phyloP scores from a whole-genome alignment of 92 coral and sea anemone genomes.

The Actinostola sp. region DNA sequence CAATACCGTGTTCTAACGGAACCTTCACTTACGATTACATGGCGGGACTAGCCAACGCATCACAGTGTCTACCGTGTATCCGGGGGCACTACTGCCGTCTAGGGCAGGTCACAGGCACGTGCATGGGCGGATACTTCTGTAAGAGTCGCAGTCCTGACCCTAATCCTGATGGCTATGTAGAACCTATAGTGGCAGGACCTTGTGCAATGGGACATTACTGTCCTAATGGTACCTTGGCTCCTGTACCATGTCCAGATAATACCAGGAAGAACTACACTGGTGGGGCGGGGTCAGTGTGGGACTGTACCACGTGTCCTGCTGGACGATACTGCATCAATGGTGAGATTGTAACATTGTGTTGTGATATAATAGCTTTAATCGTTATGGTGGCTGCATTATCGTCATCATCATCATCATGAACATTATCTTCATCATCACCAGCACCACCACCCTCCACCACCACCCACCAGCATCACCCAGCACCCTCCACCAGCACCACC shows the following conservation, averaged over 20 bases:
- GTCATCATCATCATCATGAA: too few relatives aligned
- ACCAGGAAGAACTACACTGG: constrained; percentile 91
- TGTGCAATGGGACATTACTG: constrained; percentile 89
- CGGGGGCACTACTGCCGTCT: constrained; percentile 88
- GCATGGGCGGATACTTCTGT: constrained; percentile 93
- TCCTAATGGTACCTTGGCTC: constrained; percentile 85
- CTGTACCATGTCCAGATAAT: constrained; percentile 91
- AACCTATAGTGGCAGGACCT: constrained; percentile 87
- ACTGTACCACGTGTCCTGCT: constrained; percentile 90
- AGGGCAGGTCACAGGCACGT: constrained; percentile 74
- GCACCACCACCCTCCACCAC: too few relatives aligned
- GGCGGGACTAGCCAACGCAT: constrained; percentile 73
- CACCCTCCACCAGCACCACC: too few relatives aligned
- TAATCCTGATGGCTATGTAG: constrained; percentile 60
- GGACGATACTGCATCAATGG: constrained; percentile 92
- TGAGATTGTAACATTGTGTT: too few relatives aligned
- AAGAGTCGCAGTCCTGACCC: constrained; percentile 99
- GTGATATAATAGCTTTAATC: too few relatives aligned
- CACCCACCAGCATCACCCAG: too few relatives aligned
- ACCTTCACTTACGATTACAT: constrained; percentile 81
- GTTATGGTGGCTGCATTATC: too few relatives aligned
- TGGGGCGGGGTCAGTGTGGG: constrained; percentile 77
- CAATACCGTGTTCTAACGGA: constrained; percentile 84
- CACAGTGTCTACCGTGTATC: constrained; percentile 85
- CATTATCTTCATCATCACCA: too few relatives aligned